phyloP scores from a whole-genome alignment of 1,140 invertebrate genomes.

The Drosophila oshimai region DNA sequence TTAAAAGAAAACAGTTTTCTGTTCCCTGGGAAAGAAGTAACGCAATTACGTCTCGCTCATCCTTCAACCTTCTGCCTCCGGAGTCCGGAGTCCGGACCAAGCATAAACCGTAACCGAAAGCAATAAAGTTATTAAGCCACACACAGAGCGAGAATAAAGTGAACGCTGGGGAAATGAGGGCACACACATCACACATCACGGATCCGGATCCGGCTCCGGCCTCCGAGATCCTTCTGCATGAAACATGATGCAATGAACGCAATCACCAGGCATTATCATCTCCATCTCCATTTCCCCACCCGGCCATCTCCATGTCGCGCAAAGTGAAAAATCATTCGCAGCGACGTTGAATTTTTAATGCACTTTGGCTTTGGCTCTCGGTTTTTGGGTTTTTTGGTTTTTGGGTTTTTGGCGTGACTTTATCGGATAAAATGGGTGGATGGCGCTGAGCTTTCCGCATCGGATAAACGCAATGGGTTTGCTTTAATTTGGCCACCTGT shows the following conservation, averaged over 20 bases:
- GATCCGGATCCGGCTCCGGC: neutral
- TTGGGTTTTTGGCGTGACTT: neutral
- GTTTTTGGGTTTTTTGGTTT: no score
- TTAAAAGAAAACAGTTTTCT: slow-evolving; percentile 60
- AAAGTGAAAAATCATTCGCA: slow-evolving; percentile 57
- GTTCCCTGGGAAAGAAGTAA: slow-evolving; percentile 29
- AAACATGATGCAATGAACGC: slow-evolving; percentile 68
- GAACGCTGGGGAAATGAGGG: slow-evolving; percentile 48
- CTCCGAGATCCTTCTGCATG: slow-evolving; percentile 17
- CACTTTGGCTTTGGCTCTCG: slow-evolving; percentile 40
- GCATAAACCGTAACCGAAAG: slow-evolving; percentile 50
- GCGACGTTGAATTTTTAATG: slow-evolving; percentile 70
- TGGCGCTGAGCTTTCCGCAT: neutral
- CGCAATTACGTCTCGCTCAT: slow-evolving; percentile 27
- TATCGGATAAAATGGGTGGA: neutral
- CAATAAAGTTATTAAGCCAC: slow-evolving; percentile 58
- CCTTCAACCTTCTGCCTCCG: neutral
- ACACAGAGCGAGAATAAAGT: slow-evolving; percentile 29
- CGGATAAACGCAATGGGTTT: no score
- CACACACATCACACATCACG: slow-evolving; percentile 35
- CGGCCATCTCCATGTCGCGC: neutral
- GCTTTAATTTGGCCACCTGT: no score
- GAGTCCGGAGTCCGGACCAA: slow-evolving; percentile 8
- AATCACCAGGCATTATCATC: slow-evolving; percentile 52
- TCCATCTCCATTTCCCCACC: neutral